A percentile compares a stretch with the other conserved stretches of the same genome.
These are phyloP conservation scores for Drosophila neonasuta DNA, from an alignment of 2,888 invertebrate species.

Conservation along the genomic window DNA sequence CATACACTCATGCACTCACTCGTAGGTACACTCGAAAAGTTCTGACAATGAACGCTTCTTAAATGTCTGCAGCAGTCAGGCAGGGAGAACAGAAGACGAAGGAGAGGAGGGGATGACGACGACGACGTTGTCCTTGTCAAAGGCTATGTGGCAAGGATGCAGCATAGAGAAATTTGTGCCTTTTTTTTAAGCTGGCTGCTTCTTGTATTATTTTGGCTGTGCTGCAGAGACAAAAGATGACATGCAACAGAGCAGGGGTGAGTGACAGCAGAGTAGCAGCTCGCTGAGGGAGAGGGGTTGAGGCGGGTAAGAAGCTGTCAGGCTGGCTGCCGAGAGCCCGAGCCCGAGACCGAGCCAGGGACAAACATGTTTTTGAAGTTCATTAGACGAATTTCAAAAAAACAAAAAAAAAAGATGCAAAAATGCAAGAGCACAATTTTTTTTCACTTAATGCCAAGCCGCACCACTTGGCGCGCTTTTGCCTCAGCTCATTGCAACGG, in stretches of 20 bases:
- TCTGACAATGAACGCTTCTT: conserved; percentile 75
- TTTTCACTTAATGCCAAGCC: conserved; percentile 74
- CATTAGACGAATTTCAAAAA: conserved; percentile 78
- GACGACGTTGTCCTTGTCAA: conserved; percentile 59
- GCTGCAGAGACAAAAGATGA: conserved; percentile 79
- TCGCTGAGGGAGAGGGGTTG: background rate
- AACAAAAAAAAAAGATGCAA: conserved; percentile 37
- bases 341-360: conserved; percentile 45
- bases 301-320: conserved; percentile 48
- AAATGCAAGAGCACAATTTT: conserved; percentile 14
- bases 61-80: conserved; percentile 75
- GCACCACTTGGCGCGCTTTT: conserved; percentile 56
- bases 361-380: conserved; percentile 81
- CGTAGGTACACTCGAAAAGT: conserved; percentile 39
- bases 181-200: conserved; percentile 38
- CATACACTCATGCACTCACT: conserved; percentile 15
- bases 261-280: conserved; percentile 27
- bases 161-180: conserved; percentile 61
- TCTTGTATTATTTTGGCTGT: conserved; percentile 52
- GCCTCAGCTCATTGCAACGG: conserved; percentile 21
- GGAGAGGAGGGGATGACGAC: conserved; percentile 43
- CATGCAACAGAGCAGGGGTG: conserved; percentile 68
- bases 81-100: conserved; percentile 9
- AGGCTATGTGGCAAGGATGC: conserved; percentile 69
- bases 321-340: conserved; percentile 32